phyloP scores from a whole-genome alignment of 1,140 invertebrate species.

The Aculops lycopersici region DNA sequence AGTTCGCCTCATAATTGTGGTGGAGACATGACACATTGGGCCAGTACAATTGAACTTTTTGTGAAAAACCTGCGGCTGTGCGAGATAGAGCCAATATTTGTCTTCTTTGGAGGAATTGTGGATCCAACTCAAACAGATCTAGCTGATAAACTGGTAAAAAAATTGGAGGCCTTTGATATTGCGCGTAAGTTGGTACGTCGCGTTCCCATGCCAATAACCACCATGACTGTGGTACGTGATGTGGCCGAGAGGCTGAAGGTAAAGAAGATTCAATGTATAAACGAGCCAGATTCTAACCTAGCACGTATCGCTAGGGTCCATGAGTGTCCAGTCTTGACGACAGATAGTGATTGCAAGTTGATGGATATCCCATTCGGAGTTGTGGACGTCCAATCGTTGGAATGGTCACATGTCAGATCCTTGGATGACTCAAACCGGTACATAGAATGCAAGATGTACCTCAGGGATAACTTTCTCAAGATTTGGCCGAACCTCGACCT shows the following conservation, averaged over 20 bases:
- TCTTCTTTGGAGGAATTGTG: constrained; percentile 46
- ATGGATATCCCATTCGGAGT: too few relatives aligned
- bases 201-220: constrained; percentile 16
- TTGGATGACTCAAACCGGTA: too few relatives aligned
- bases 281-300: constrained; percentile 54
- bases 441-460: too few relatives aligned
- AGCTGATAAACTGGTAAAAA: too few relatives aligned
- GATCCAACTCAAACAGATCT: too few relatives aligned
- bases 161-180: too few relatives aligned
- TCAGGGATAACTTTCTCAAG: too few relatives aligned
- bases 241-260: constrained; percentile 28
- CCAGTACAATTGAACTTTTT: constrained; percentile 18
- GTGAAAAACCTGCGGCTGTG: constrained; percentile 34
- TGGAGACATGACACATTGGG: neutral
- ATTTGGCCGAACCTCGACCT: too few relatives aligned
- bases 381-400: too few relatives aligned
- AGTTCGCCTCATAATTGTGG: too few relatives aligned
- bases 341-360: constrained; percentile 75
- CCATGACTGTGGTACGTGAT: constrained; percentile 33
- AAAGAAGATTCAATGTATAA: constrained; percentile 31
- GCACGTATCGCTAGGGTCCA: constrained; percentile 36
- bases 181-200: too few relatives aligned
- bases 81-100: constrained; percentile 33
- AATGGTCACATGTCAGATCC: too few relatives aligned
- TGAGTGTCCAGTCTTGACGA: constrained; percentile 47